Percentiles rank a stretch among this genome's conserved stretches.
phyloP scores from a whole-genome alignment of 2,888 invertebrate species.

The Epinotia demarniana region DNA sequence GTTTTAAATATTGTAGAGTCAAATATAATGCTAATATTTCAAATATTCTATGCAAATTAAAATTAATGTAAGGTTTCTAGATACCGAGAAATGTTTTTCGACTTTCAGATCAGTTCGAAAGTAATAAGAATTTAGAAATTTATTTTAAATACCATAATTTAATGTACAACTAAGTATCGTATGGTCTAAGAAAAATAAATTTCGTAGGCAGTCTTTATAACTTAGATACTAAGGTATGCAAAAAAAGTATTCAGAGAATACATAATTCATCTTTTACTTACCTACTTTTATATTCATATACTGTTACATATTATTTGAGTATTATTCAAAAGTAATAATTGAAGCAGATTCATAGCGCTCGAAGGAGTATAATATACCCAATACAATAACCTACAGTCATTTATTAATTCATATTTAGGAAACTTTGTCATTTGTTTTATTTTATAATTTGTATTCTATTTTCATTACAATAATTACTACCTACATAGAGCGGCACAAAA shows the following conservation, averaged over 20 bases:
- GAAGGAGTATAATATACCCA: no score
- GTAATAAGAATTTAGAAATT: background rate
- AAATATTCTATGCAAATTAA: conserved; percentile 3
- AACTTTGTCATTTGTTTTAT: no score
- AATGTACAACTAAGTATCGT: background rate
- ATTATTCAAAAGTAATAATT: no score
- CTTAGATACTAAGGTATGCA: background rate
- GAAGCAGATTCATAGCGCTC: no score
- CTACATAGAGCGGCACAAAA: no score
- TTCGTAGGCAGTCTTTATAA: background rate
- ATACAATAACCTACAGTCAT: no score
- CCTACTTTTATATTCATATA: no score
- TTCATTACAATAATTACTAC: no score
- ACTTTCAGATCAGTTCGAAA: background rate
- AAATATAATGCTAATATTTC: background rate
- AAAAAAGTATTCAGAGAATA: background rate
- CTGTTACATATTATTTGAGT: no score
- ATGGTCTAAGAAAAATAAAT: background rate
- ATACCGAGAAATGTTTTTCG: background rate
- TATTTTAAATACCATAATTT: background rate
- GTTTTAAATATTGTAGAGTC: background rate
- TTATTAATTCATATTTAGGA: no score
- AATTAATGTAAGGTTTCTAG: background rate
- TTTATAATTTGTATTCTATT: no score
- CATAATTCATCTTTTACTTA: background rate